These are phyloP conservation scores for Calliphora vicina DNA, from an alignment of 1,140 invertebrate genomes.

Conservation along the genomic window DNA sequence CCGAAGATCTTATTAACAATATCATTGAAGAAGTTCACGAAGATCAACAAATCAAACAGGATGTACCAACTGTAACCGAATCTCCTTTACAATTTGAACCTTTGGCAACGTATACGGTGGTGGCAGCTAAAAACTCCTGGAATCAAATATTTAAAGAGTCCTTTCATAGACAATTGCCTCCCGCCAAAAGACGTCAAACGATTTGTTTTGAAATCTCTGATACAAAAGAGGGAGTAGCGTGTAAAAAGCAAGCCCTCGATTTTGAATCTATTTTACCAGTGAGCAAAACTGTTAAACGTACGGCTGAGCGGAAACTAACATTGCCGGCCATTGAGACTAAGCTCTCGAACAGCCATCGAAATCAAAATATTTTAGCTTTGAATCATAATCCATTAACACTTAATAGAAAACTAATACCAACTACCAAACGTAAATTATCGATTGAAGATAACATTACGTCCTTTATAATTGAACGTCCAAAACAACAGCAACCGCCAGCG, in stretches of 20 bases:
- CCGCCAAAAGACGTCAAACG: constrained; percentile 14
- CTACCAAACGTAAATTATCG: constrained; percentile 29
- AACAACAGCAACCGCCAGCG: neutral
- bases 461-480: constrained; percentile 39
- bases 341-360: neutral
- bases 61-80: neutral
- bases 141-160: constrained; percentile 5
- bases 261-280: neutral
- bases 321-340: constrained; percentile 3
- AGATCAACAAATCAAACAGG: neutral
- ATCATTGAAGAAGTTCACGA: constrained; percentile 3
- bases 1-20: neutral
- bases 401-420: neutral
- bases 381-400: neutral
- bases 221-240: neutral
- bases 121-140: neutral
- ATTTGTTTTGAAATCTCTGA: constrained; percentile 1
- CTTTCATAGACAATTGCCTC: neutral
- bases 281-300: neutral
- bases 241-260: neutral
- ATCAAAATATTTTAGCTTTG: neutral
- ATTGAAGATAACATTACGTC: constrained; percentile 42
- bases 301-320: constrained; percentile 14
- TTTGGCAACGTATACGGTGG: neutral
- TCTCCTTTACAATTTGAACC: neutral